phyloP scores from a whole-genome alignment of 2,888 invertebrate genomes.

The Norana najaformis region DNA sequence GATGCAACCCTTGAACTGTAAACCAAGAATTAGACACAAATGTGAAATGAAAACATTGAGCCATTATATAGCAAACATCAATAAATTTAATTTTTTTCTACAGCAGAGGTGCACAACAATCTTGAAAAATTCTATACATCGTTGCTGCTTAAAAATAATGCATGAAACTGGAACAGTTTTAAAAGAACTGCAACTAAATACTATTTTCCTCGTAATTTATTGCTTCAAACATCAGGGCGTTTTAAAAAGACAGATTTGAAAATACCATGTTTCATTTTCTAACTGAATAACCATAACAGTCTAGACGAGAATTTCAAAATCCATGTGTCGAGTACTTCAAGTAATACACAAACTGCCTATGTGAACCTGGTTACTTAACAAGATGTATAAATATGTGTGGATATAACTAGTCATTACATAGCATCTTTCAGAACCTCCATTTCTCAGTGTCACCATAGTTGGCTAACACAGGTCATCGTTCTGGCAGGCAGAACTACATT shows the following conservation, averaged over 20 bases:
- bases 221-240: not conserved
- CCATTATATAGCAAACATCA: not conserved
- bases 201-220: not conserved
- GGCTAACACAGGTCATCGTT: not conserved
- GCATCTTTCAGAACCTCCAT: not conserved
- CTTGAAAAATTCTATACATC: not conserved
- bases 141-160: not conserved
- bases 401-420: not conserved
- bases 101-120: not conserved
- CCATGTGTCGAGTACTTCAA: not conserved
- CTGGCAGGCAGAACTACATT: not conserved
- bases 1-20: not conserved
- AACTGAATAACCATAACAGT: not conserved
- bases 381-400: not conserved
- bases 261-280: not conserved
- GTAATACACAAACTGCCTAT: not conserved
- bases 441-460: not conserved
- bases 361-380: not conserved
- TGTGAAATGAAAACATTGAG: not conserved
- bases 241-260: not conserved
- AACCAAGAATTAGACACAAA: not conserved
- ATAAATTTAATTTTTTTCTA: not conserved
- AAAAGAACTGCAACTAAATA: not conserved
- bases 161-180: not conserved
- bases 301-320: not conserved